Conservation (phyloP, 2,888 invertebrate genomes). For the Protodeltote pygarga region DNA sequence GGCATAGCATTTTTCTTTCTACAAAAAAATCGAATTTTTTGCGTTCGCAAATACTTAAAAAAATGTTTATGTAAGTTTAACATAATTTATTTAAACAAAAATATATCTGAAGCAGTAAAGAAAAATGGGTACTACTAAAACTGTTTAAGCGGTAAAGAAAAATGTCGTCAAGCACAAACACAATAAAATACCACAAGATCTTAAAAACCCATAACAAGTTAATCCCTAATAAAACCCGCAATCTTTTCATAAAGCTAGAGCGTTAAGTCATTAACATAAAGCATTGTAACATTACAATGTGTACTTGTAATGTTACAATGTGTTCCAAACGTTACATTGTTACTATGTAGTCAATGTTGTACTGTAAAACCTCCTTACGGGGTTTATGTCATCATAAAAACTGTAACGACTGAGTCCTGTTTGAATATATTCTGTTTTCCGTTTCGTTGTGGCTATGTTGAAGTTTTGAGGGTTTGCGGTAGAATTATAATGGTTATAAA, state of each 20-base stretch:
- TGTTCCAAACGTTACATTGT: conserved; percentile 33
- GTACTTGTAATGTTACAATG: too few relatives aligned
- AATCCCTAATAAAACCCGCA: conserved; percentile 42
- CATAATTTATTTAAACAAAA: too few relatives aligned
- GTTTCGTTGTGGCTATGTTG: conserved; percentile 10
- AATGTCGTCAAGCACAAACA: neutral
- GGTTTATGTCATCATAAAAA: conserved; percentile 52
- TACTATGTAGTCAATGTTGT: conserved; percentile 21
- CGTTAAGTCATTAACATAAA: conserved; percentile 45
- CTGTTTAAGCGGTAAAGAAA: too few relatives aligned
- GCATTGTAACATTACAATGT: conserved; percentile 28
- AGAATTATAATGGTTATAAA: too few relatives aligned
- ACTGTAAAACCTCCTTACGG: conserved; percentile 37
- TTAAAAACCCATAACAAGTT: conserved; percentile 31
- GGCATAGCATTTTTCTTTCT: too few relatives aligned
- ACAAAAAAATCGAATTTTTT: too few relatives aligned
- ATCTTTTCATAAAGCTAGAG: conserved; percentile 45
- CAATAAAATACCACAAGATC: conserved; percentile 8
- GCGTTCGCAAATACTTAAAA: too few relatives aligned
- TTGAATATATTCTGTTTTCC: conserved; percentile 44
- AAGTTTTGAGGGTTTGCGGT: conserved; percentile 11
- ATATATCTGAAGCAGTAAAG: too few relatives aligned
- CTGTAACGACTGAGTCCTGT: conserved; percentile 44
- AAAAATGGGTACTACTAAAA: too few relatives aligned
- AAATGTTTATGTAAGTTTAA: too few relatives aligned